Base-by-base conservation (phyloP, 2,797 vertebrate genomes). In the Lepus oiostolus region DNA sequence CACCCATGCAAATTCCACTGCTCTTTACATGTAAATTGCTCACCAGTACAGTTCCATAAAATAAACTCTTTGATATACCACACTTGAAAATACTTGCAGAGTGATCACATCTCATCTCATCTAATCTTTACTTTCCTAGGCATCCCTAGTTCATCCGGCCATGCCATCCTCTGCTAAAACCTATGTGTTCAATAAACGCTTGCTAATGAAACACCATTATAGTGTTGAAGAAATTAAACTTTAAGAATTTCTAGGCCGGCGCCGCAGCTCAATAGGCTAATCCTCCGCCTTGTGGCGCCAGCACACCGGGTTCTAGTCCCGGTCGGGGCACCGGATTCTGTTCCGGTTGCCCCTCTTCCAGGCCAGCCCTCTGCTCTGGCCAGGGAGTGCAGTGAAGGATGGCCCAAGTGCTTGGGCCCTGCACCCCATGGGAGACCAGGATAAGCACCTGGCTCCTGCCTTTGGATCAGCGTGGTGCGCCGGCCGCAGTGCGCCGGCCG, bases 21-120 rank as follows among this genome's bases (percentile, higher is more conserved):
- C n/a, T 13, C 50, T 63, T 12, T 24, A 85, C 24, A 86, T 91
- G 54, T 35, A 96, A 96, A 75, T n/a, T 84, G 35, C 47, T 93
- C 21, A 47, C 88, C 54, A 97, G 82, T 30, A 74, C 90, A 83
- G 12, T 24, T 12, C 9, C n/a, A 89, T 62, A 87, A 88, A 87
- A 88, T 70, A 82, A 85, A 63, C 58, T 93, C 7, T 87, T 19
- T 87, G 28, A 88, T 58, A 74, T 28, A 88, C 14, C 30, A 85
- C 47, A 75, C 42, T 93, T 88, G 35, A 42, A 92, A 88, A 70
- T 68, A 72, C 75, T 42, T 76, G 72, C 63, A 84, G 74, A 76
- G 21, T 81, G 86, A 75, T 65, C 71, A 82, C 4, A 42, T 70
- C 35, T 85, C 4, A 42, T 70, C 35, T 85, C 16, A 93, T 62